Conservation (phyloP, 2,888 invertebrate genomes). For the Melolontha melolontha region DNA sequence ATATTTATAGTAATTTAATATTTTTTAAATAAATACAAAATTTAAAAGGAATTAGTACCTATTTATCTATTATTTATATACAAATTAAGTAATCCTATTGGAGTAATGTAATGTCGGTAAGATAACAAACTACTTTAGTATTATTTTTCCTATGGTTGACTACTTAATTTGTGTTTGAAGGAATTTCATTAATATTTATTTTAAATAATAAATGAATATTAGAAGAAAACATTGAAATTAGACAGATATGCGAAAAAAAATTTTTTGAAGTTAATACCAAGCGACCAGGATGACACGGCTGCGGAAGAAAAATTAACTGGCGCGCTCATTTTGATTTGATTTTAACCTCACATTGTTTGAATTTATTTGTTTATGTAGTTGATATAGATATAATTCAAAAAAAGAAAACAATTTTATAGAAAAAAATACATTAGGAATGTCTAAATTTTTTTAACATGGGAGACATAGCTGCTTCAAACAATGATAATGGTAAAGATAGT, state of each 20-base stretch:
- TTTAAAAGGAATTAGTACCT: no score
- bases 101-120: not conserved
- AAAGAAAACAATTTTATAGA: not conserved
- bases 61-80: no score
- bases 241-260: slow-evolving; percentile 1
- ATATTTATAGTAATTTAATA: no score
- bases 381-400: slow-evolving; percentile 3
- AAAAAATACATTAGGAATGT: slow-evolving; percentile 45
- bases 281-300: slow-evolving; percentile 16
- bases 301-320: slow-evolving; percentile 27
- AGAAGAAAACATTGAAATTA: slow-evolving; percentile 1
- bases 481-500: slow-evolving; percentile 60
- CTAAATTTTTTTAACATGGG: slow-evolving; percentile 58
- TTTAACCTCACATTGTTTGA: slow-evolving; percentile 51
- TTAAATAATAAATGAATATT: slow-evolving; percentile 25
- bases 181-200: slow-evolving; percentile 2
- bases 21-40: no score
- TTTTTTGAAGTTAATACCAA: not conserved
- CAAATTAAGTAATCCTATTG: no score
- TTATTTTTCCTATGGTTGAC: slow-evolving; percentile 22
- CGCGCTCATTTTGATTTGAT: slow-evolving; percentile 34
- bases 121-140: slow-evolving; percentile 14
- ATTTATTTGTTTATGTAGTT: slow-evolving; percentile 47
- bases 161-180: slow-evolving; percentile 13
- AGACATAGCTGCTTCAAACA: slow-evolving; percentile 60